Conservation (phyloP, 2,797 vertebrate genomes). For the Typhlichthys subterraneus region DNA sequence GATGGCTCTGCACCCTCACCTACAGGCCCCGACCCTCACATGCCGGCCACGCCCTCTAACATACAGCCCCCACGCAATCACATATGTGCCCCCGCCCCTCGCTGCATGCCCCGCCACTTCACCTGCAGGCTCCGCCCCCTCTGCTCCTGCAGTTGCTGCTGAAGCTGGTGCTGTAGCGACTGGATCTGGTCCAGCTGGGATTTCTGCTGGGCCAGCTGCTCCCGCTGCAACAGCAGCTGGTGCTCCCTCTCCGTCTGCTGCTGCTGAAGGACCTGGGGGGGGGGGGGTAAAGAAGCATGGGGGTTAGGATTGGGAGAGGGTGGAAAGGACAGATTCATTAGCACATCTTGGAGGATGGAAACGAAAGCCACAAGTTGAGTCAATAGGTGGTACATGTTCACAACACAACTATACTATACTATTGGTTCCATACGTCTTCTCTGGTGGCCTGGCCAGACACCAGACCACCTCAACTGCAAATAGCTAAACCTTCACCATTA, state of each 20-base stretch:
- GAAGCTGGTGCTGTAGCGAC: conserved; percentile 95
- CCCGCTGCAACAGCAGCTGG: conserved; percentile 92
- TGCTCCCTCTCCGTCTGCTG: conserved; percentile 96
- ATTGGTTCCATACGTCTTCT: too few relatives aligned
- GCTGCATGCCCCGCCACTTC: conserved; percentile 52
- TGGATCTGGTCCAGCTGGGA: conserved; percentile 98
- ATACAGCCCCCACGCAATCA: not conserved
- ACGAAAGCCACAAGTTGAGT: too few relatives aligned
- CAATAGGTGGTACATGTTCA: too few relatives aligned
- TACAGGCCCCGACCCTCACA: too few relatives aligned
- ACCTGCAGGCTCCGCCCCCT: conserved; percentile 85
- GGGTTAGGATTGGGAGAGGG: not conserved
- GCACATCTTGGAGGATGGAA: too few relatives aligned
- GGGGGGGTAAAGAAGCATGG: not conserved
- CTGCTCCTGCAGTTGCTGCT: conserved; percentile 96
- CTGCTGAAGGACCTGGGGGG: conserved; percentile 87
- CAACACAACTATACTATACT: too few relatives aligned
- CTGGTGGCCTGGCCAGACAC: too few relatives aligned
- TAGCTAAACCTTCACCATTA: too few relatives aligned
- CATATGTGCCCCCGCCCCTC: not conserved
- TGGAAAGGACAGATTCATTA: not conserved
- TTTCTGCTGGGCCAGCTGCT: conserved; percentile 96
- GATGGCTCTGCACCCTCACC: too few relatives aligned
- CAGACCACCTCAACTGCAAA: too few relatives aligned
- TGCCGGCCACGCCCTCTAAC: too few relatives aligned